These are phyloP conservation scores for Hylaeus volcanicus DNA, from an alignment of 1,140 invertebrate species.

Conservation along the genomic window DNA sequence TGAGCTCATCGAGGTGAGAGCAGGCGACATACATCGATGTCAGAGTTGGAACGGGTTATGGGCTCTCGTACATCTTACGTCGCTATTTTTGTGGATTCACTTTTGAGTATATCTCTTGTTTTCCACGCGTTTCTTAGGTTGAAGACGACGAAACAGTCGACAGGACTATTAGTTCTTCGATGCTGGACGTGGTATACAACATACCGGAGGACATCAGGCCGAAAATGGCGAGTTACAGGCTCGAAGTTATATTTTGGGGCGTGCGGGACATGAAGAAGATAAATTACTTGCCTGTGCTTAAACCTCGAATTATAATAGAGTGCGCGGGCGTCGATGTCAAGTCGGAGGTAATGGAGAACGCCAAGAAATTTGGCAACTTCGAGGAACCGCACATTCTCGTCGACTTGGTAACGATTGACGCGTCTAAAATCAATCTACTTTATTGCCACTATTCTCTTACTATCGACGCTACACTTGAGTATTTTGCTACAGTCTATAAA, in stretches of 20 bases:
- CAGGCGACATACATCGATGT: conserved; percentile 30
- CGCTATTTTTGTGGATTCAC: background rate
- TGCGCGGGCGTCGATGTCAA: conserved; percentile 80
- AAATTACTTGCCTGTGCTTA: conserved; percentile 76
- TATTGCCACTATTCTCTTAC: too few species aligned
- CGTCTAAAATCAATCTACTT: too few species aligned
- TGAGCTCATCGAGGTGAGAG: conserved; percentile 81
- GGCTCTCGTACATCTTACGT: background rate
- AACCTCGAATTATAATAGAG: conserved; percentile 82
- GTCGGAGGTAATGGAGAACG: conserved; percentile 81
- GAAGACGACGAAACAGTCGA: conserved; percentile 65
- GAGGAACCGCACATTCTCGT: conserved; percentile 77
- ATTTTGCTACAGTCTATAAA: background rate
- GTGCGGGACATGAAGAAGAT: conserved; percentile 81
- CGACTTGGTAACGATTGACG: conserved; percentile 72
- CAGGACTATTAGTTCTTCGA: conserved; percentile 60
- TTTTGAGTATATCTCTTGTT: background rate
- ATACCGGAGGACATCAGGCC: conserved; percentile 81
- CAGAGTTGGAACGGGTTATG: background rate
- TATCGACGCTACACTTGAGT: too few species aligned
- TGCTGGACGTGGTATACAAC: conserved; percentile 70
- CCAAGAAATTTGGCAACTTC: conserved; percentile 78
- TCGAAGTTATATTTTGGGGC: conserved; percentile 85
- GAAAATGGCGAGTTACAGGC: conserved; percentile 71
- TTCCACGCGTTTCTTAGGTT: conserved; percentile 40